Evolutionary conservation across 2,113 vertebrate genomes (phyloP).

Genomic region (Nymphicus hollandicus): DNA sequence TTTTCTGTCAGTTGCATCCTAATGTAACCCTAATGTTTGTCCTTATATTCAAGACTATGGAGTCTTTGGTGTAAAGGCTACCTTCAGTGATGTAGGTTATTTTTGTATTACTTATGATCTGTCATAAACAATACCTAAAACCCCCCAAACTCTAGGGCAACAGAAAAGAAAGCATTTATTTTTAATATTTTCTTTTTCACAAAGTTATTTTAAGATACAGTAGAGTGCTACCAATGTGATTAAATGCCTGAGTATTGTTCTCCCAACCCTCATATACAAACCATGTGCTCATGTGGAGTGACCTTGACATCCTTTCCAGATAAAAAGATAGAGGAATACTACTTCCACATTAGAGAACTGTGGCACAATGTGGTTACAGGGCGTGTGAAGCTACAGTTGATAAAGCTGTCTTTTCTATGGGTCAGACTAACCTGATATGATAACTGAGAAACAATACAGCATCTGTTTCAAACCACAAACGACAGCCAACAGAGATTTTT

Average conservation of each 20-base stretch:
- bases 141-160: not conserved
- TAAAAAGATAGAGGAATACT: not conserved
- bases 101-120: not conserved
- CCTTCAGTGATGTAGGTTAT: not conserved
- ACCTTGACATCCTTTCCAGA: not conserved
- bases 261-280: not conserved
- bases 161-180: not conserved
- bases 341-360: not conserved
- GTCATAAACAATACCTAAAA: not conserved
- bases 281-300: not conserved
- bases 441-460: not conserved
- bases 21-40: too few relatives aligned
- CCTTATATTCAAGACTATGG: not conserved
- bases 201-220: not conserved
- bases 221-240: not conserved
- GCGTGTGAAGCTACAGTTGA: not conserved
- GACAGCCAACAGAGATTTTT: not conserved
- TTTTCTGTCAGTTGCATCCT: not conserved
- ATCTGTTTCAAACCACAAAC: not conserved
- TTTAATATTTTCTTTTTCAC: not conserved
- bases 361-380: not conserved
- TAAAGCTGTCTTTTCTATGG: not conserved
- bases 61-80: not conserved
- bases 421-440: not conserved
- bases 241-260: not conserved